Base-by-base conservation (phyloP, 2,888 invertebrate species). In the Cecidostiba fungosa region DNA sequence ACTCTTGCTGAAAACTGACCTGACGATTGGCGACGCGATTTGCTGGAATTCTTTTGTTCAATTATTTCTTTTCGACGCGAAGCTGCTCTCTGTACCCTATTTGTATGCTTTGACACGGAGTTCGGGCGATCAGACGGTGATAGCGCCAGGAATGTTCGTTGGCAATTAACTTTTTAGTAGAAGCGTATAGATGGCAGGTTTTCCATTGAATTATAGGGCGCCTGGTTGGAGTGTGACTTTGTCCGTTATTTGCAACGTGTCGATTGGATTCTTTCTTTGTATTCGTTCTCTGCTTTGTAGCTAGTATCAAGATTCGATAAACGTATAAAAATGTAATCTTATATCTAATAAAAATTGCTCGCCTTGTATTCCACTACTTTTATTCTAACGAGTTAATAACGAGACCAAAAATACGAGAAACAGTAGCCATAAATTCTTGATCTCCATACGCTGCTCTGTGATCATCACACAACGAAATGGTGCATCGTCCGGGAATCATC, bases 41-140 rank as follows among this genome's bases (percentile, higher is more conserved):
- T 50, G 5, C 80, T 72, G 80, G 70, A 85, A 85, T 85, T 77
- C 76, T 77, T 85, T 85, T 85, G 77, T 73, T 54, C 29, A 72
- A 32, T 50, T 43, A 72, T n/a, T 69, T 74, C 47, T 47, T 32
- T 54, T 77, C 23, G 3, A 32, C 32, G 16, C 43, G 10, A 43
- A 1, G 8, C 54, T 26, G 12, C 59, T 76, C 50, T 32, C 16
- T 69, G 26, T 47, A 16, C 29, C 62, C n/a, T n/a, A n/a, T n/a
- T n/a, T 47, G 12, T 62, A 54, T 54, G 66, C 23, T 70, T 76
- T 82, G 29, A 26, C 29, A 62, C 47, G 5, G 50, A 16, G 32
- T 19, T 43, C 32, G 32, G 32, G 32, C 32, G 39, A 39, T 39
- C 39, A 8, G 39, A 0, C 50, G 5, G 50, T 50, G 16, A 19